Percentiles rank a stretch among this genome's conserved stretches.
Evolutionary conservation across 2,888 invertebrate genomes (phyloP).

Genomic region (Gryllus longicercus): DNA sequence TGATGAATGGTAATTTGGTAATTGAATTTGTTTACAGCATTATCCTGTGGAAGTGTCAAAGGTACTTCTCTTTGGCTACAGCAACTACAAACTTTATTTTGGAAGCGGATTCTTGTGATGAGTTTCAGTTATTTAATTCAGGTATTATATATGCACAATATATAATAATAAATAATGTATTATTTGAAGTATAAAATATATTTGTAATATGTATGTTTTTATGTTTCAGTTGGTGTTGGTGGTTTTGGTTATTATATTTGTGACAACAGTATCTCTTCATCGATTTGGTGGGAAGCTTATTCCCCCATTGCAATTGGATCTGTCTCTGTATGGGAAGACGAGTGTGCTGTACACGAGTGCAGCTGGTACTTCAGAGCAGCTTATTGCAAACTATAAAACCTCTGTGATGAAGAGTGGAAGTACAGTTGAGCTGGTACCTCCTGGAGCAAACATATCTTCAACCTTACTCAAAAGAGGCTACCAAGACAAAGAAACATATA

Average conservation of each 20-base stretch:
- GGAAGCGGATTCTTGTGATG: constrained; percentile 45
- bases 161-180: constrained; percentile 27
- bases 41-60: constrained; percentile 41
- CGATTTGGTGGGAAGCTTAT: not conserved
- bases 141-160: constrained; percentile 38
- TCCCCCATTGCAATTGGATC: not conserved
- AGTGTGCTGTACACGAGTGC: not conserved
- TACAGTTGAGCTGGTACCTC: not conserved
- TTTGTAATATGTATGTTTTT: not conserved
- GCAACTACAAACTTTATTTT: constrained; percentile 44
- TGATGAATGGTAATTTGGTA: no score
- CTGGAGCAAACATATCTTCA: constrained; percentile 42
- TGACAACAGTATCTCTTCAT: not conserved
- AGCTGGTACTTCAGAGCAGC: not conserved
- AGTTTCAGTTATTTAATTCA: constrained; percentile 31
- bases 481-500: constrained; percentile 48
- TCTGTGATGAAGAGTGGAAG: not conserved
- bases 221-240: not conserved
- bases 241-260: not conserved
- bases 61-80: constrained; percentile 43
- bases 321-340: not conserved
- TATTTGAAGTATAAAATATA: not conserved
- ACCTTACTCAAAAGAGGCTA: constrained; percentile 47
- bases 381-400: not conserved
- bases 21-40: not conserved